Conservation (phyloP, 2,888 invertebrate species). For the Parascotia fuliginaria region DNA sequence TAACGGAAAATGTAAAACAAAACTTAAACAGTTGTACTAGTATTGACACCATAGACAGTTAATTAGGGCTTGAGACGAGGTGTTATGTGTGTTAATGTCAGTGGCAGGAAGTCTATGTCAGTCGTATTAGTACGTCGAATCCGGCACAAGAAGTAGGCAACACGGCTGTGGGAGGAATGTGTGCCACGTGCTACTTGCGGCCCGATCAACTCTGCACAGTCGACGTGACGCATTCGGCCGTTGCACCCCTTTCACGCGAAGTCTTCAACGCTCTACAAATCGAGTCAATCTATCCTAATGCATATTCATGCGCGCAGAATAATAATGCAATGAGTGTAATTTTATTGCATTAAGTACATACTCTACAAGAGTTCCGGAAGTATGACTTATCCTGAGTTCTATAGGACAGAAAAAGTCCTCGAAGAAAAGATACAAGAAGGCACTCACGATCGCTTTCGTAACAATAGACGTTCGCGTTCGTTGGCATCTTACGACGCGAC, state of each 20-base stretch:
- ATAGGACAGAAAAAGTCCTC: slow-evolving; percentile 5
- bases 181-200: slow-evolving; percentile 74
- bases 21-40: background rate
- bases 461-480: slow-evolving; percentile 52
- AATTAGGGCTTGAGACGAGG: slow-evolving; percentile 32
- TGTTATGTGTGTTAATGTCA: slow-evolving; percentile 44
- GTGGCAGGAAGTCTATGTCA: slow-evolving; percentile 66
- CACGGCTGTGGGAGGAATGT: slow-evolving; percentile 72
- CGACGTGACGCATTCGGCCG: slow-evolving; percentile 70
- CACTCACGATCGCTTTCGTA: slow-evolving; percentile 23
- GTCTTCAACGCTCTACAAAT: slow-evolving; percentile 82
- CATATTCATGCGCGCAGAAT: slow-evolving; percentile 62
- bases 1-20: background rate
- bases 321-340: slow-evolving; percentile 43
- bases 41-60: background rate
- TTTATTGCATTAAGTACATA: slow-evolving; percentile 35
- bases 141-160: slow-evolving; percentile 74
- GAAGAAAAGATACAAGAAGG: slow-evolving; percentile 16
- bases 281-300: slow-evolving; percentile 70
- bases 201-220: slow-evolving; percentile 38
- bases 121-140: slow-evolving; percentile 60
- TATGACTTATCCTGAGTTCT: slow-evolving; percentile 21
- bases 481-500: slow-evolving; percentile 53
- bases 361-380: slow-evolving; percentile 58
- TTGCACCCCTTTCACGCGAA: slow-evolving; percentile 82